Conservation (phyloP, 2,113 vertebrate species). For the Opisthocomus hoazin region DNA sequence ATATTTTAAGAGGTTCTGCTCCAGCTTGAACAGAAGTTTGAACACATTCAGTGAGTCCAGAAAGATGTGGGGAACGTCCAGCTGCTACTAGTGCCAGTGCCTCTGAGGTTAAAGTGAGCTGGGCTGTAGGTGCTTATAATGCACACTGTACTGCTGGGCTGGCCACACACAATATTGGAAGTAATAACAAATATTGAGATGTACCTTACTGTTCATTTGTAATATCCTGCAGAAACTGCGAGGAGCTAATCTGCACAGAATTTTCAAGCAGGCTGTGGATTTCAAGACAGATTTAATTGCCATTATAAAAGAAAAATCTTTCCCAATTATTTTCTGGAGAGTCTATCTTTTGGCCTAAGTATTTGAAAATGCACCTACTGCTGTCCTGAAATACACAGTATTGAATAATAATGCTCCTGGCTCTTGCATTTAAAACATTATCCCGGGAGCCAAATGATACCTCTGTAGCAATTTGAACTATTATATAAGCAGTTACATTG, state of each 20-base stretch:
- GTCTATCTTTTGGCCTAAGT: background rate
- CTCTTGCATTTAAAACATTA: background rate
- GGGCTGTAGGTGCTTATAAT: background rate
- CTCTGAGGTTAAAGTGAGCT: background rate
- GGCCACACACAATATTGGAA: background rate
- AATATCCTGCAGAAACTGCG: background rate
- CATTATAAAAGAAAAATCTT: background rate
- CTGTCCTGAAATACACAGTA: background rate
- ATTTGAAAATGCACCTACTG: background rate
- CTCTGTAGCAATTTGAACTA: background rate
- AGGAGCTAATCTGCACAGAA: background rate
- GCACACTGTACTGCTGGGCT: background rate
- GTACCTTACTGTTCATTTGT: background rate
- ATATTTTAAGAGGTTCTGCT: background rate
- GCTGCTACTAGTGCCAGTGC: rapidly evolving
- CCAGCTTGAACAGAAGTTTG: background rate
- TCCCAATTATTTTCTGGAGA: background rate
- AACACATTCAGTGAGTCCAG: background rate
- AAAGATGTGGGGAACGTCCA: background rate
- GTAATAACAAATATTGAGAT: background rate
- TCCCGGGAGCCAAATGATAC: background rate
- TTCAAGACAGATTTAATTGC: background rate
- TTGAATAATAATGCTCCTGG: background rate
- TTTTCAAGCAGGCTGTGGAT: background rate
- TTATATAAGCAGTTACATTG: background rate